These are phyloP conservation scores for Elaphurus davidianus DNA, from an alignment of 2,113 vertebrate species.

Conservation along the genomic window DNA sequence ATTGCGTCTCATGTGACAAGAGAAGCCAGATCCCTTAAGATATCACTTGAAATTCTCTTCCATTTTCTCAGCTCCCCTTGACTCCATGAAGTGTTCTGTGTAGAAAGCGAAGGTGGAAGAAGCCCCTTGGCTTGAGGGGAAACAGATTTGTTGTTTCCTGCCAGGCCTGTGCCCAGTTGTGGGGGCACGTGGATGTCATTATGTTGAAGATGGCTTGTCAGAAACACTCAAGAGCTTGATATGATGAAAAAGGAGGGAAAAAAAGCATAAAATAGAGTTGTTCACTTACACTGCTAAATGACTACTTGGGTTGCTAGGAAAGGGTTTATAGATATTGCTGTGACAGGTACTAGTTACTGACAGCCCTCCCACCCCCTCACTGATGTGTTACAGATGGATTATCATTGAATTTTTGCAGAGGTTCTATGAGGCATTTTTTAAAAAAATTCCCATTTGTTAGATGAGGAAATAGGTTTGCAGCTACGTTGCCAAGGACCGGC, in stretches of 20 bases:
- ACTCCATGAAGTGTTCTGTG: not conserved
- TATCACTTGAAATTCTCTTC: not conserved
- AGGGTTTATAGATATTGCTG: not conserved
- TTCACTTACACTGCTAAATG: not conserved
- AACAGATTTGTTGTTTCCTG: not conserved
- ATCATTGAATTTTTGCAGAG: not conserved
- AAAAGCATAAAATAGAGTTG: slow-evolving; percentile 29
- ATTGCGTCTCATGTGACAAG: not conserved
- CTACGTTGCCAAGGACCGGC: not conserved
- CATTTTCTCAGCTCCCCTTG: slow-evolving; percentile 9
- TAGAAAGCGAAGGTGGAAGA: slow-evolving; percentile 15
- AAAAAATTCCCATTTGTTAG: not conserved
- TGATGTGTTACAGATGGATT: not conserved
- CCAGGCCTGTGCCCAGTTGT: not conserved
- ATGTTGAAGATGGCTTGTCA: not conserved
- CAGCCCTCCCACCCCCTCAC: not conserved
- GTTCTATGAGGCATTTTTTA: not conserved
- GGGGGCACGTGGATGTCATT: not conserved
- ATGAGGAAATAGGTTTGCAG: not conserved
- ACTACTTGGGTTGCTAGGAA: not conserved
- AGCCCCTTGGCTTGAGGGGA: not conserved
- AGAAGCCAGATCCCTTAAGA: not conserved
- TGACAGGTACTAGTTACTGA: not conserved
- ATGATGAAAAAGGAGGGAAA: not conserved
- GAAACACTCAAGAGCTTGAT: not conserved